Percentiles rank a stretch among this genome's conserved stretches.
phyloP scores from a whole-genome alignment of 2,888 invertebrate genomes.

The Melanotus villosus region DNA sequence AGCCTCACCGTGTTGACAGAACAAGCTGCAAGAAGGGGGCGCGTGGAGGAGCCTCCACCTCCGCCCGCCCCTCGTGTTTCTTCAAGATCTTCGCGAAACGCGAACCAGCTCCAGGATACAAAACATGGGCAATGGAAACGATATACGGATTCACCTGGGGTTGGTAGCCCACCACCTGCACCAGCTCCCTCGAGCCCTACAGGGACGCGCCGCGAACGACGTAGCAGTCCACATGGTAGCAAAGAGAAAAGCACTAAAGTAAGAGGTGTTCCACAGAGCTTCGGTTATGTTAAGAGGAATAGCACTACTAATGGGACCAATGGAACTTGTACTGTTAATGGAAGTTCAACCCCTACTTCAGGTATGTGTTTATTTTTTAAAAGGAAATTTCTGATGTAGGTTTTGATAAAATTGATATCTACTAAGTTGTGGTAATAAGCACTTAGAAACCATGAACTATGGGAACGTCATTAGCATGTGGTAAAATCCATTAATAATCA shows the following conservation, averaged over 20 bases:
- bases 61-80: constrained; percentile 62
- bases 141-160: constrained; percentile 77
- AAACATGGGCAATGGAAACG: constrained; percentile 74
- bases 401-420: too few relatives aligned
- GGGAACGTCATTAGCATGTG: too few relatives aligned
- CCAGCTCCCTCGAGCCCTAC: constrained; percentile 69
- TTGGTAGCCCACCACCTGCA: constrained; percentile 74
- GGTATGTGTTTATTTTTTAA: constrained; percentile 17
- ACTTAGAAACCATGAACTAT: too few relatives aligned
- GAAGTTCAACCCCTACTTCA: constrained; percentile 57
- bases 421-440: too few relatives aligned
- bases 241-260: constrained; percentile 76
- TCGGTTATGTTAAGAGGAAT: constrained; percentile 86
- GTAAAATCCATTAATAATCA: too few relatives aligned
- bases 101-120: constrained; percentile 55
- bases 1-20: constrained; percentile 72
- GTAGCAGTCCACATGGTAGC: constrained; percentile 64
- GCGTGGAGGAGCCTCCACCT: constrained; percentile 70
- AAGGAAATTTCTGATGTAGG: too few relatives aligned
- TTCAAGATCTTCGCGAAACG: constrained; percentile 60
- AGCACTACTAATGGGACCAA: constrained; percentile 69
- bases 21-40: constrained; percentile 72
- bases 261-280: constrained; percentile 83
- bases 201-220: constrained; percentile 65
- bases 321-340: constrained; percentile 64